Evolutionary conservation across 2,797 vertebrate genomes (phyloP).

Genomic region (Gorsachius magnificus): DNA sequence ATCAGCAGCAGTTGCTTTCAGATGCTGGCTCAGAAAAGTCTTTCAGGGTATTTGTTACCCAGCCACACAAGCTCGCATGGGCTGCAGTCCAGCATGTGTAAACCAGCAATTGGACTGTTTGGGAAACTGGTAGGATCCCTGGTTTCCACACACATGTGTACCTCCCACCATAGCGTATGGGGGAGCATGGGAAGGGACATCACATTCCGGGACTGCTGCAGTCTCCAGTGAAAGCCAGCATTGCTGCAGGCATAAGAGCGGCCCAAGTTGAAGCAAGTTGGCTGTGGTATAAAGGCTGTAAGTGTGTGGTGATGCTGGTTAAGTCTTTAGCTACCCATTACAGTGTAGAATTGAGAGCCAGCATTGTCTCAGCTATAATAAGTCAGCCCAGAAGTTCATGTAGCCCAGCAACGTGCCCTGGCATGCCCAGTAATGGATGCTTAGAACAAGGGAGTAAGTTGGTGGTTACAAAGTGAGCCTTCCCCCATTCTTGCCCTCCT

Average conservation of each 20-base stretch:
- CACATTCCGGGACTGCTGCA: background rate
- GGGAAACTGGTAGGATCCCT: background rate
- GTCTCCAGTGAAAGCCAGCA: background rate
- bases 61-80: background rate
- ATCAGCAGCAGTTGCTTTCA: background rate
- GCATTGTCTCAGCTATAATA: background rate
- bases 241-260: background rate
- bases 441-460: background rate
- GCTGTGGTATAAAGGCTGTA: background rate
- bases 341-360: background rate
- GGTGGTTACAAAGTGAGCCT: background rate
- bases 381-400: background rate
- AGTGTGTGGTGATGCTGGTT: background rate
- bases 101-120: background rate
- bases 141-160: background rate
- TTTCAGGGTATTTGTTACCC: background rate
- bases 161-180: background rate
- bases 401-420: background rate
- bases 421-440: background rate
- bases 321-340: background rate
- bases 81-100: background rate
- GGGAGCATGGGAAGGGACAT: background rate
- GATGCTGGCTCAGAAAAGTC: background rate
- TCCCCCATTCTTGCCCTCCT: background rate
- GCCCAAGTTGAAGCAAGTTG: background rate